phyloP scores from a whole-genome alignment of 2,888 invertebrate genomes.

The Dendrolimus pini region DNA sequence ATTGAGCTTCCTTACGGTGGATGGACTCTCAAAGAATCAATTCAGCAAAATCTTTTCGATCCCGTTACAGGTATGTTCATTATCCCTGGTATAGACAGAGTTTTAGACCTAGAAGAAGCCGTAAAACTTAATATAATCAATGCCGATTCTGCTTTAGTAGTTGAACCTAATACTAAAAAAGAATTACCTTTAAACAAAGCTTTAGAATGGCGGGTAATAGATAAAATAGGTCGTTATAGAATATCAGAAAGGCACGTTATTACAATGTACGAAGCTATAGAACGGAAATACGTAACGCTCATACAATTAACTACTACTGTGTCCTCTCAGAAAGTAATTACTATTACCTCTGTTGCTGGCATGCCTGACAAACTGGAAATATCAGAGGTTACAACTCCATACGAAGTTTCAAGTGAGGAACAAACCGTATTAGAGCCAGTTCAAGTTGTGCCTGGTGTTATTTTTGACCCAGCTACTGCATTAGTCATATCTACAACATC shows the following conservation, averaged over 20 bases:
- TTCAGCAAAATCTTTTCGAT: slow-evolving; percentile 88
- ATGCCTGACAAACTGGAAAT: slow-evolving; percentile 85
- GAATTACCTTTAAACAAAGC: slow-evolving; percentile 82
- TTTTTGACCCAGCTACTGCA: slow-evolving; percentile 87
- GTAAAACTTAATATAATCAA: slow-evolving; percentile 91
- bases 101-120: slow-evolving; percentile 91
- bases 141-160: slow-evolving; percentile 86
- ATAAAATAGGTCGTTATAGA: slow-evolving; percentile 86
- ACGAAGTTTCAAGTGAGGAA: slow-evolving; percentile 35
- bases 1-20: slow-evolving; percentile 90
- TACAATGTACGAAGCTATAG: slow-evolving; percentile 86
- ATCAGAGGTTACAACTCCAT: slow-evolving; percentile 48
- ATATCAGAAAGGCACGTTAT: slow-evolving; percentile 58
- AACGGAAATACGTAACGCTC: slow-evolving; percentile 78
- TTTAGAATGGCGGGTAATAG: slow-evolving; percentile 86
- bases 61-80: slow-evolving; percentile 89
- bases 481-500: slow-evolving; percentile 83
- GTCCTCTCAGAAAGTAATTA: slow-evolving; percentile 78
- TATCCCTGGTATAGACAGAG: slow-evolving; percentile 90
- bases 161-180: slow-evolving; percentile 85
- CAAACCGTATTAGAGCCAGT: slow-evolving; percentile 79
- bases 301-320: slow-evolving; percentile 64
- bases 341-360: slow-evolving; percentile 83
- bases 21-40: slow-evolving; percentile 89
- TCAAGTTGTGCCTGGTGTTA: slow-evolving; percentile 83